Conservation (phyloP, 1,140 invertebrate genomes). For the Pseudoatta argentina region DNA sequence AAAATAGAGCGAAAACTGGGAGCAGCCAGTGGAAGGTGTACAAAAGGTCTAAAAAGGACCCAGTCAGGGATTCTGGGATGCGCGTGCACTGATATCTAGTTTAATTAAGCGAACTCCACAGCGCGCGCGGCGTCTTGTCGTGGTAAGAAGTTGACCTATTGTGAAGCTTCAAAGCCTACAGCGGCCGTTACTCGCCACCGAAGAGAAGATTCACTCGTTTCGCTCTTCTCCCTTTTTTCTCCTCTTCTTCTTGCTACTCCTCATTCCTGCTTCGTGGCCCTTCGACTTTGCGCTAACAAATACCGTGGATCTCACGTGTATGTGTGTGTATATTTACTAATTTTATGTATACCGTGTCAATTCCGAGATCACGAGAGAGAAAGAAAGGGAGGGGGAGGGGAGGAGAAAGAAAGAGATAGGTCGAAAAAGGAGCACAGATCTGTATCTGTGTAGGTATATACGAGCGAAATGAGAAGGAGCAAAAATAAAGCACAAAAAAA, state of each 20-base stretch:
- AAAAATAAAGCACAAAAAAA: slow-evolving; percentile 43
- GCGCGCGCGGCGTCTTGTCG: slow-evolving; percentile 70
- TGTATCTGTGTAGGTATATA: neutral
- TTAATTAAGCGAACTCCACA: slow-evolving; percentile 79
- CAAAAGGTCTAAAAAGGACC: slow-evolving; percentile 72
- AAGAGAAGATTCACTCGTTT: slow-evolving; percentile 14
- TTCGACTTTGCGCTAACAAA: slow-evolving; percentile 50
- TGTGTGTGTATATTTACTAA: neutral
- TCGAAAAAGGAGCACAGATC: neutral
- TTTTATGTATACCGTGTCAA: slow-evolving; percentile 8
- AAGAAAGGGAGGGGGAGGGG: neutral
- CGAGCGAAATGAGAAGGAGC: neutral
- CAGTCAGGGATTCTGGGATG: slow-evolving; percentile 54
- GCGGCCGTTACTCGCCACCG: slow-evolving; percentile 39
- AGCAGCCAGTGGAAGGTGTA: neutral
- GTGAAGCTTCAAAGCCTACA: slow-evolving; percentile 70
- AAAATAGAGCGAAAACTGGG: slow-evolving; percentile 14
- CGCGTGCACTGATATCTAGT: slow-evolving; percentile 79
- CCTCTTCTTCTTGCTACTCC: neutral
- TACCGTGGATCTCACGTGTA: neutral
- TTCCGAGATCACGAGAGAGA: neutral
- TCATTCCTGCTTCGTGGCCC: neutral
- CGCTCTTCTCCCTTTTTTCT: neutral
- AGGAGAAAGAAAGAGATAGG: neutral
- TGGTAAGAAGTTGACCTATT: slow-evolving; percentile 72